Base-by-base conservation (phyloP, 2,797 vertebrate genomes). In the Ambastaia sidthimunki region DNA sequence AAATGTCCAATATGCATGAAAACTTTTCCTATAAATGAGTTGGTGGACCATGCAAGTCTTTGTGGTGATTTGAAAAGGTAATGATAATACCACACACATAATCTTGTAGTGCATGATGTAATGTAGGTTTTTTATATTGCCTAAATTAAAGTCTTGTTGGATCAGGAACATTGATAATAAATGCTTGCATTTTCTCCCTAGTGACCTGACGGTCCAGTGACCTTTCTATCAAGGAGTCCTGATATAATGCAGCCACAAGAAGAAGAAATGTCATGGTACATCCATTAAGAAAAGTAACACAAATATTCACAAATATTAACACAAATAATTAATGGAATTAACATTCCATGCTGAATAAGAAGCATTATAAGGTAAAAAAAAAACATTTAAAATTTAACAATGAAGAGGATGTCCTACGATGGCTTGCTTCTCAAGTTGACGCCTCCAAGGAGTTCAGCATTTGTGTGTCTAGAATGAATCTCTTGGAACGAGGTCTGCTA, bases 21-120 rank as follows among this genome's bases (percentile, higher is more conserved):
- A 50, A 11, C 2, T 31, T 70, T 70, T 70, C 68, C 48, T 52
- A 10, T 18, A 25, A n/a, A 4, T 9, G 48, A 52, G 28, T 70
- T 70, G 68, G 68, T 31, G 68, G 7, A n/a, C 10, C 23, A 70
- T 52, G 23, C 23, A 11, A 70, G 68, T 70, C n/a, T 52, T 16
- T 52, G 47, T 70, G 68, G 48, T 4, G 48, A 54, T 70, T 25
- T 18, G 15, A 41, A 48, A 48, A 48, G 1, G 44, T 68, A 48
- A 28, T 68, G 21, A 5, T 41, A 44, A 67, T 41, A 47, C 12
- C 28, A 28, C 28, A 28, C 28, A 28, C 37, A 23, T 68, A 16
- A 68, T 68, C 47, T 68, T 68, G 21, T 48, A n/a, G n/a, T 67
- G 65, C 15, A 28, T 50, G 5, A 23, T 67, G 4, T 28, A 28